Base-by-base conservation (phyloP, 2,888 invertebrate species). In the Xiphydria camelus region DNA sequence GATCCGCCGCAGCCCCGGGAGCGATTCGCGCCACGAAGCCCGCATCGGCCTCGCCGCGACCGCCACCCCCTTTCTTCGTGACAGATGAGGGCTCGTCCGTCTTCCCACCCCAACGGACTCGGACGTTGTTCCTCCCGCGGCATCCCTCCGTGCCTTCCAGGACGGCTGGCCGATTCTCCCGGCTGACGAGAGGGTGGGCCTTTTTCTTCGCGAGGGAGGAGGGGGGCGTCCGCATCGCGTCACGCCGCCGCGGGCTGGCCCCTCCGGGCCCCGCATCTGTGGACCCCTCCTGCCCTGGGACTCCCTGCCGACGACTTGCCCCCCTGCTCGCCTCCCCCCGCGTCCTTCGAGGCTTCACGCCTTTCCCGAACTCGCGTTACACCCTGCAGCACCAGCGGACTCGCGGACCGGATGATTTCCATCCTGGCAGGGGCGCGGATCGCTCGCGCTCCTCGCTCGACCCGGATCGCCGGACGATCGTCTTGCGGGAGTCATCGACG, bases 181-280 rank as follows among this genome's bases (percentile, higher is more conserved):
- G 12, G 10, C 14, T 10, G 18, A 18, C 1, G 17, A 33, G 12
- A 12, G 12, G 15, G 10, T 17, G 14, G 33, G 33, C 15, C 14
- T 18, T 33, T 7, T 15, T 14, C 14, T 33, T 17, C 15, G 26
- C 5, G 10, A 9, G 14, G 14, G 61, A 60, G 64, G 65, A 63
- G 64, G 64, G 63, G 66, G 73, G 68, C 68, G 68, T 68, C 70
- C 73, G 73, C 74, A 74, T 73, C 71, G 71, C 72, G 73, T 74
- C 73, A 74, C 73, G 73, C 72, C 72, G 65, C 73, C 70, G 68
- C 73, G 64, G 63, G 59, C 66, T 65, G 65, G 65, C 64, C 65
- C 62, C 66, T 55, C 62, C 63, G 67, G 68, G 63, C 64, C 68
- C 68, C 65, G 70, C 73, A 73, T 73, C 73, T 71, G 73, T 70